Evolutionary conservation across 1,140 invertebrate genomes (phyloP).

Genomic region (Hypsibius dujardini): DNA sequence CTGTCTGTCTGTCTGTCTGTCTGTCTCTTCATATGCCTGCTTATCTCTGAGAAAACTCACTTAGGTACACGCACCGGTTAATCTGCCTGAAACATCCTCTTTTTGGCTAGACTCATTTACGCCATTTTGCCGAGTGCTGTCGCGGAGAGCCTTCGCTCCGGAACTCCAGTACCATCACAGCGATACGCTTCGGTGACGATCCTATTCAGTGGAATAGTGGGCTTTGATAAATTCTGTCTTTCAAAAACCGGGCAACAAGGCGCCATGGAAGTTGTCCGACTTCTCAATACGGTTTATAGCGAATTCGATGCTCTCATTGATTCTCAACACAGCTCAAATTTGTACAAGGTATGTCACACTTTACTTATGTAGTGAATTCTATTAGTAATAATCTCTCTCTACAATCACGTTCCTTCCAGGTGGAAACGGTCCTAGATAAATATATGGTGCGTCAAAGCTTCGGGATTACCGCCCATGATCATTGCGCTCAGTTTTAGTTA

Average conservation of each 20-base stretch:
- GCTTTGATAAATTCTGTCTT: conserved; percentile 6
- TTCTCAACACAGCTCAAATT: neutral
- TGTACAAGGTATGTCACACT: neutral
- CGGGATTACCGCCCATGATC: no score
- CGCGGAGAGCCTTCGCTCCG: neutral
- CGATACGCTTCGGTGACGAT: neutral
- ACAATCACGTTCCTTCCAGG: neutral
- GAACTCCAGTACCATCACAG: neutral
- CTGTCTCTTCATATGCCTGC: no score
- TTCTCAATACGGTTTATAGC: neutral
- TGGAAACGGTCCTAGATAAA: conserved; percentile 1
- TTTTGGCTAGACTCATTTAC: neutral
- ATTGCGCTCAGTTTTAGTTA: no score
- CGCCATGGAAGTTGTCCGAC: neutral
- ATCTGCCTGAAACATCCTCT: no score
- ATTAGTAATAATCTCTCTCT: no score
- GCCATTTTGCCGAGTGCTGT: neutral
- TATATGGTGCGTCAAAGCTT: no score
- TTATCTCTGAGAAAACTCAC: no score
- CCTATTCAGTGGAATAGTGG: neutral
- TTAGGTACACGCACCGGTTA: no score
- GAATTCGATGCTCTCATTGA: neutral
- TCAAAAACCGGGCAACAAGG: neutral
- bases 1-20: no score
- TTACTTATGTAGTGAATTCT: no score